Evolutionary conservation across 2,888 invertebrate genomes (phyloP).

Genomic region (Aleiodes alternator): DNA sequence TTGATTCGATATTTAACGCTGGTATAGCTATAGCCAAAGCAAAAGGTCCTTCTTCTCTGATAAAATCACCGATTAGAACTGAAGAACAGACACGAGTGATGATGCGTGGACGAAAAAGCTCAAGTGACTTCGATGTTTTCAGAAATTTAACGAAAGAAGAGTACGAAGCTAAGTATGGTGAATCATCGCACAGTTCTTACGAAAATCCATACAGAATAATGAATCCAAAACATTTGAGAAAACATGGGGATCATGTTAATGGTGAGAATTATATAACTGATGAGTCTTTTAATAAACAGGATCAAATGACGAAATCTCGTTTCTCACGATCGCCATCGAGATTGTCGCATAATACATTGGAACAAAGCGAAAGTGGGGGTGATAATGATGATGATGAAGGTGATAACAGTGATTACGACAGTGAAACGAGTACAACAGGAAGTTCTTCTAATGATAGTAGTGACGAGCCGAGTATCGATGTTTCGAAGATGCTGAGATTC

Average conservation of each 20-base stretch:
- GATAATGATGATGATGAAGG: background rate
- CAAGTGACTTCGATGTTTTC: conserved; percentile 65
- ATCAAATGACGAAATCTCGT: background rate
- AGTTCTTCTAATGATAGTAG: conserved; percentile 42
- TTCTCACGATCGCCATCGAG: background rate
- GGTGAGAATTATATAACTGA: background rate
- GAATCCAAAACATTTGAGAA: conserved; percentile 32
- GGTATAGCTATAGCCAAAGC: conserved; percentile 68
- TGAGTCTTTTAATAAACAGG: background rate
- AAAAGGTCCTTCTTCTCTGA: conserved; percentile 48
- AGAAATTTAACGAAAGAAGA: conserved; percentile 72
- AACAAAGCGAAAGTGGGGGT: background rate
- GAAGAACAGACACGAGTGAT: conserved; percentile 51
- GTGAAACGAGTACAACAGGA: conserved; percentile 47
- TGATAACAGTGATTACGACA: conserved; percentile 6
- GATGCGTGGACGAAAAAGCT: conserved; percentile 64
- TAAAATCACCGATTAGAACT: conserved; percentile 43
- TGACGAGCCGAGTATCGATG: conserved; percentile 57
- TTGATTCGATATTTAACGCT: conserved; percentile 66
- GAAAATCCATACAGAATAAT: conserved; percentile 47
- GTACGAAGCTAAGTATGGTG: conserved; percentile 70
- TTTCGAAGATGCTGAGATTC: conserved; percentile 67
- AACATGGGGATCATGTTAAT: conserved; percentile 30
- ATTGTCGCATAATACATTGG: background rate
- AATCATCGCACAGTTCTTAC: conserved; percentile 44